Evolutionary conservation across 1,140 invertebrate genomes (phyloP), one percentile per base, ranked within the genome.

Genomic region (Drosophila santomea): DNA sequence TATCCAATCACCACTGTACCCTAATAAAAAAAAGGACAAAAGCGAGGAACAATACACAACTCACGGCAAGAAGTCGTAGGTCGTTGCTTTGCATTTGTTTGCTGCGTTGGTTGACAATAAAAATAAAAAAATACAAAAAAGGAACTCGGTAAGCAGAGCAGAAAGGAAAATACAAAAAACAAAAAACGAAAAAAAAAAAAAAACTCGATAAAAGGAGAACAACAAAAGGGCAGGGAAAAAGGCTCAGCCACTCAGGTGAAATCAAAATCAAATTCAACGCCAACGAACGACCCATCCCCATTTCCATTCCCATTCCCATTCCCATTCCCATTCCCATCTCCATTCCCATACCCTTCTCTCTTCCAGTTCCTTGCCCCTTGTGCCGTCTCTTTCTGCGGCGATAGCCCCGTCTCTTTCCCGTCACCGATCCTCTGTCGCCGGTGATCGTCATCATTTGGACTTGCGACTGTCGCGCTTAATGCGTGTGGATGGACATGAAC

Each of bases 201-300:
- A 20, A 5, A 25, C 25, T n/a, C 47, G 25, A 74, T 43, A 58
- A 39, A n/a, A 45, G 45, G 17, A 28, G 17, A 47, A 43, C 44
- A 58, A 56, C 15, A 60, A 62, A 71, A 58, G 25, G 41, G 35
- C 25, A 51, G 45, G 41, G 59, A 35, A 54, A 47, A 54, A 84
- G 72, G 35, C 50, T 48, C 64, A 74, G 62, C 78, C 85, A 89
- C 85, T 89, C 81, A 85, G 82, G 86, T 90, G 86, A 90, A 86
- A 90, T 90, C 86, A 90, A 90, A 90, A 90, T 90, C 80, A 90
- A 88, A 89, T 89, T 85, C 85, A 88, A 90, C 85, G 76, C 78
- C 85, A 90, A 73, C 69, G 58, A 82, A 0, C 8, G 10, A 17
- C n/a, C 1, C 6, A 17, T 20, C 17, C n/a, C 43, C 23, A 32